phyloP scores from a whole-genome alignment of 30 jellyfish, hydroid and myxozoan genomes.

The Cassiopea xamachana region DNA sequence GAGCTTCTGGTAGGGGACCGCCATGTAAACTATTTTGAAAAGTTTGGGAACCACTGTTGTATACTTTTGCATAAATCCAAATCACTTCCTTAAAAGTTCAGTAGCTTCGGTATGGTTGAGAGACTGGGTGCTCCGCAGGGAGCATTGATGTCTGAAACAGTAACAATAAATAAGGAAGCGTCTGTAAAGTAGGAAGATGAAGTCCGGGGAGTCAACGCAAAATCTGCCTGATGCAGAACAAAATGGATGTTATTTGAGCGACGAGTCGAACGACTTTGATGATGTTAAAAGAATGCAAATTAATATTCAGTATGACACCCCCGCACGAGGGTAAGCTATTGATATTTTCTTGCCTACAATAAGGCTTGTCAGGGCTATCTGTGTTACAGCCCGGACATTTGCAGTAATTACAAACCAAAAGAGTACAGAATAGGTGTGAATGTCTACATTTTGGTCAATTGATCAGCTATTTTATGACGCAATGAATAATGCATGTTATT shows the following conservation, averaged over 20 bases:
- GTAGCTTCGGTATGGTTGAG: background rate
- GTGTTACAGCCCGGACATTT: too few relatives aligned
- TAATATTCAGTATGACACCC: slow-evolving; percentile 4
- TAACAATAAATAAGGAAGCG: slow-evolving; percentile 9
- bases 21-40: too few relatives aligned
- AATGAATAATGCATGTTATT: too few relatives aligned
- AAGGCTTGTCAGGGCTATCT: too few relatives aligned
- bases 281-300: slow-evolving; percentile 33
- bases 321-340: background rate
- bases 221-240: slow-evolving; percentile 50
- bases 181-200: slow-evolving; percentile 5
- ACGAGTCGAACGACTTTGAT: slow-evolving; percentile 29
- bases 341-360: background rate
- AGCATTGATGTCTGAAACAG: background rate
- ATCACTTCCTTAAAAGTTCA: background rate
- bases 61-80: background rate
- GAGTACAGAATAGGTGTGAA: too few relatives aligned
- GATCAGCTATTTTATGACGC: too few relatives aligned
- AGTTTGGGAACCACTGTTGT: too few relatives aligned
- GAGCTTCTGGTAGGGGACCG: too few relatives aligned
- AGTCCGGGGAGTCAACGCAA: slow-evolving; percentile 29
- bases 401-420: too few relatives aligned
- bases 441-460: too few relatives aligned
- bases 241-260: slow-evolving; percentile 38
- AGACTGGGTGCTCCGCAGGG: background rate